Evolutionary conservation across 2,113 vertebrate species (phyloP).

Genomic region (Strix uralensis): DNA sequence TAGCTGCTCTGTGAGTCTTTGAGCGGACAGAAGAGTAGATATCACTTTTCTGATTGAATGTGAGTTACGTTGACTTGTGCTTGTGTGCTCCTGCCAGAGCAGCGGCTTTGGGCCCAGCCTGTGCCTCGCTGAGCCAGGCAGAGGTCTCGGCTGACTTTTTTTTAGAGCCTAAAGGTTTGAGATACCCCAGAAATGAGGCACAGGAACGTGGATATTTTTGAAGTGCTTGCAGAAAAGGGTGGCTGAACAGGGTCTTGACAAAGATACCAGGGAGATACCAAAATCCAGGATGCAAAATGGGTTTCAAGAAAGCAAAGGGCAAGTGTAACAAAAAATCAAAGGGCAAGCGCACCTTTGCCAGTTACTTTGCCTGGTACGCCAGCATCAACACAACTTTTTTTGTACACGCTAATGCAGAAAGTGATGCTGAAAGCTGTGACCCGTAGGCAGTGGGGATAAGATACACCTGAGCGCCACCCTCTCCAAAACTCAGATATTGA

Average conservation of each 20-base stretch:
- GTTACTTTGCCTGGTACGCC: fast-evolving
- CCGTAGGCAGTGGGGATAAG: not conserved
- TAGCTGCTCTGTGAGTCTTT: not conserved
- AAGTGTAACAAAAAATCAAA: not conserved
- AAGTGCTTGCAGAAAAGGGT: not conserved
- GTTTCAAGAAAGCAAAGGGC: not conserved
- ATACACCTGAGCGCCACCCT: not conserved
- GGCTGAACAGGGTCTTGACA: not conserved
- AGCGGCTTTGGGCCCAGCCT: not conserved
- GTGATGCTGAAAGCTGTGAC: not conserved
- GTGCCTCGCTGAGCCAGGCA: not conserved
- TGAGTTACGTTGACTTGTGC: not conserved
- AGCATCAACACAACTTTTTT: not conserved
- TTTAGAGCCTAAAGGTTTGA: not conserved
- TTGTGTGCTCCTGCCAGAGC: not conserved
- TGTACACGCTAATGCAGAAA: not conserved
- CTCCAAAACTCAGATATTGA: not conserved
- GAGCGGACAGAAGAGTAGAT: not conserved
- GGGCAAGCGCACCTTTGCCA: not conserved
- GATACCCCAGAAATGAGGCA: not conserved
- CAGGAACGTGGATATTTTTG: not conserved
- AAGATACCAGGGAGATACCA: not conserved
- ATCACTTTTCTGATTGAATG: not conserved
- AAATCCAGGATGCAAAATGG: not conserved
- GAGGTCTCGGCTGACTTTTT: not conserved